A percentile compares a stretch with the other conserved stretches of the same genome.
phyloP scores from a whole-genome alignment of 2,888 invertebrate species.

The Eupithecia inturbata region DNA sequence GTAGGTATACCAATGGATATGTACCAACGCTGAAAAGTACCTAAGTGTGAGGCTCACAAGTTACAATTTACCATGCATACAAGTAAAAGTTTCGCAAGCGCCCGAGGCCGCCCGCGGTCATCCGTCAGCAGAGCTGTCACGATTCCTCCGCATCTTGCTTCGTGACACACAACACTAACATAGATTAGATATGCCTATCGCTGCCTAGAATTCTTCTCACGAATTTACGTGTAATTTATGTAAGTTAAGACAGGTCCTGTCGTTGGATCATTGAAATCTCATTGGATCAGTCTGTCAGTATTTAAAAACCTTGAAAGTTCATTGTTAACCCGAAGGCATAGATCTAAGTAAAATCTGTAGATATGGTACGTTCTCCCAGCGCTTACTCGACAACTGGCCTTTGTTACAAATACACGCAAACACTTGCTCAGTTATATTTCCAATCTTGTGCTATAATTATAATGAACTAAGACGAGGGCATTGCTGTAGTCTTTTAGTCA shows the following conservation, averaged over 20 bases:
- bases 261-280: background rate
- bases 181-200: background rate
- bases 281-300: background rate
- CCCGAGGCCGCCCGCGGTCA: slow-evolving; percentile 66
- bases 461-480: too few relatives aligned
- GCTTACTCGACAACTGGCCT: too few relatives aligned
- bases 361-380: too few relatives aligned
- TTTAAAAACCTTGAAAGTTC: background rate
- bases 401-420: too few relatives aligned
- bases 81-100: slow-evolving; percentile 69
- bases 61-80: slow-evolving; percentile 55
- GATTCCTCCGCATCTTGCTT: slow-evolving; percentile 68
- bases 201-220: background rate
- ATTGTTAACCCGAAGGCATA: background rate
- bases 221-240: background rate
- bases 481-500: too few relatives aligned
- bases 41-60: slow-evolving; percentile 65
- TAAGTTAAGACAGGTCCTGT: background rate
- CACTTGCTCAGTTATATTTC: too few relatives aligned
- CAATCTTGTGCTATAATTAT: too few relatives aligned
- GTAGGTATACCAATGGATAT: slow-evolving; percentile 6
- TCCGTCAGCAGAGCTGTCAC: slow-evolving; percentile 68
- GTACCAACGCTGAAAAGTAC: slow-evolving; percentile 55
- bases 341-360: too few relatives aligned
- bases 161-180: slow-evolving; percentile 8